Conservation (phyloP, 2,797 vertebrate genomes). For the Pipistrellus nathusii region DNA sequence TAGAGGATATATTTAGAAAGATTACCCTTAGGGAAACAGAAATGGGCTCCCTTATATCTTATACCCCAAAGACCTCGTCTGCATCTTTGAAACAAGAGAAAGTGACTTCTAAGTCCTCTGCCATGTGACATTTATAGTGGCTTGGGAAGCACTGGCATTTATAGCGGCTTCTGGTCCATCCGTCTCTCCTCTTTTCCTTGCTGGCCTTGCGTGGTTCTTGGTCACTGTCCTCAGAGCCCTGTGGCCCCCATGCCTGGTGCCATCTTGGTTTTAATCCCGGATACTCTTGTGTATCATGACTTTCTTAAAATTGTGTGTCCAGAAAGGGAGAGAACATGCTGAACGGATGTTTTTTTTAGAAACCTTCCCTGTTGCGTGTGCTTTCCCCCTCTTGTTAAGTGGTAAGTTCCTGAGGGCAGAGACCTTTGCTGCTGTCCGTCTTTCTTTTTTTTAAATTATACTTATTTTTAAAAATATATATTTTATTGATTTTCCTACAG, state of each 20-base stretch:
- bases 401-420: background rate
- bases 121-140: background rate
- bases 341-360: background rate
- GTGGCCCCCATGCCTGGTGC: too few relatives aligned
- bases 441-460: background rate
- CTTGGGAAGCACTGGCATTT: background rate
- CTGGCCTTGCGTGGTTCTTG: fast-evolving
- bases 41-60: background rate
- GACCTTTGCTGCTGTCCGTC: background rate
- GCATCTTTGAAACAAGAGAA: background rate
- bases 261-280: background rate
- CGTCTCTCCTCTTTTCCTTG: background rate
- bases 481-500: too few relatives aligned
- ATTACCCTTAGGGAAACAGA: background rate
- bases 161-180: fast-evolving
- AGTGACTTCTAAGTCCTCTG: background rate
- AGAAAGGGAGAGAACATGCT: background rate
- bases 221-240: fast-evolving
- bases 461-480: too few relatives aligned
- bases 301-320: background rate
- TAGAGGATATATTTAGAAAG: background rate
- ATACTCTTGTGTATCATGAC: background rate
- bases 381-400: background rate
- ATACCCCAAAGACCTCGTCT: background rate
- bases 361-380: background rate